phyloP scores from a whole-genome alignment of 2,888 invertebrate species.

The Cerastoderma edule region DNA sequence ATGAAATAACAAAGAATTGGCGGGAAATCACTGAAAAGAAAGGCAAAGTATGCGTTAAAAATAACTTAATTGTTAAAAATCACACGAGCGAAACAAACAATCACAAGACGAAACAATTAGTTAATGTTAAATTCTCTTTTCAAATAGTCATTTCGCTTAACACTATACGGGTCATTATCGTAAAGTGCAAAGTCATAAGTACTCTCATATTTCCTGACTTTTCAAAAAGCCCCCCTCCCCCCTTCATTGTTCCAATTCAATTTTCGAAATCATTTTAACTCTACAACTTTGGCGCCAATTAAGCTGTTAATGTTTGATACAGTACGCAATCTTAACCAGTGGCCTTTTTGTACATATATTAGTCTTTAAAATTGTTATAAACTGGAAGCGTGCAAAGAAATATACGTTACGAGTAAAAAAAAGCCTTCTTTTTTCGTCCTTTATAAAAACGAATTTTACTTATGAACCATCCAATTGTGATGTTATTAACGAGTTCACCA shows the following conservation, averaged over 20 bases:
- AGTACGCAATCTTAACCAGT: too few relatives aligned
- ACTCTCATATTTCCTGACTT: constrained; percentile 3
- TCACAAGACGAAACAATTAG: neutral
- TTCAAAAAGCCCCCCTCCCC: neutral
- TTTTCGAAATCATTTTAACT: too few relatives aligned
- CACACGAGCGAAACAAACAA: constrained; percentile 23
- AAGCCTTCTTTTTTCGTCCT: too few relatives aligned
- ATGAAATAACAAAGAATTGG: neutral
- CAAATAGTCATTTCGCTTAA: constrained; percentile 2
- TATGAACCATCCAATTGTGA: too few relatives aligned
- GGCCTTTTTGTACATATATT: too few relatives aligned
- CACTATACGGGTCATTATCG: constrained; percentile 1
- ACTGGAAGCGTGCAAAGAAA: too few relatives aligned
- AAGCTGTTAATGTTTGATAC: too few relatives aligned
- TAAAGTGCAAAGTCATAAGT: constrained; percentile 19
- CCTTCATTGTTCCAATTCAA: neutral
- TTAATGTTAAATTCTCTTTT: constrained; percentile 4
- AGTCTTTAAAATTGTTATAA: too few relatives aligned
- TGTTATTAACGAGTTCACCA: too few relatives aligned
- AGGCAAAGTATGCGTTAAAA: neutral
- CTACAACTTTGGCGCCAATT: too few relatives aligned
- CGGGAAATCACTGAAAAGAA: constrained; percentile 11
- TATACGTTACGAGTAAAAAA: too few relatives aligned
- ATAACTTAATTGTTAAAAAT: constrained; percentile 5
- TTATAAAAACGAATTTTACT: too few relatives aligned